Base-by-base conservation (phyloP, 2,797 vertebrate species). In the Halcyon smyrnensis region DNA sequence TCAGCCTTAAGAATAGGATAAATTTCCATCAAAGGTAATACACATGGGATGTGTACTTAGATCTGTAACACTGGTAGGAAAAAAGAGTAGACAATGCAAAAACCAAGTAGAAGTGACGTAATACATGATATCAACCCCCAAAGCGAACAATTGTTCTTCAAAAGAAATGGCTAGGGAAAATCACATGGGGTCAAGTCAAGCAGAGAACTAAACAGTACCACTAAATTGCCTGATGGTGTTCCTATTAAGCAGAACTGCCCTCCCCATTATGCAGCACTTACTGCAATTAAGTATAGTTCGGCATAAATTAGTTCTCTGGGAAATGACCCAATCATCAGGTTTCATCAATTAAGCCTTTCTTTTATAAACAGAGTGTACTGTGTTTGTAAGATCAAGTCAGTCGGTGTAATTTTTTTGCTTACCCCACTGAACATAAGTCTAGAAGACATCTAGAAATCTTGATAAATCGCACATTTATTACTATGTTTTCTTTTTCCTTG, bases 231-330 rank as follows among this genome's bases (percentile, higher is more conserved):
- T 96, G 86, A 90, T 16, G 41, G 90, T 90, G 90, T 80, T 95
- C 85, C 78, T 71, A 64, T 94, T 94, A 95, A 86, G 86, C 60
- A 90, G 84, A 95, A 92, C 95, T 95, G 91, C 95, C 94, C 93
- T 96, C 41, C 12, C 88, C 81, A 95, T 95, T 95, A 97, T 64
- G 88, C 36, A 57, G 94, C 70, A 95, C 80, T 96, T 96, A 95
- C 77, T 93, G 91, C 93, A 96, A 94, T 96, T 95, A 96, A 95
- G 84, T 80, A 93, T 69, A 87, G 91, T 96, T 95, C 91, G 88
- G 81, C 53, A 90, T 87, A 94, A 96, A 97, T 95, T 97, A 90
- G 64, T 92, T 97, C 95, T 93, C 89, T 90, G 90, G 95, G 96
- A 97, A 97, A 95, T 95, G 91, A 95, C 94, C 93, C 93, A 96